These are phyloP conservation scores for Chymomyza costata DNA, from an alignment of 1,140 invertebrate genomes.

Conservation along the genomic window DNA sequence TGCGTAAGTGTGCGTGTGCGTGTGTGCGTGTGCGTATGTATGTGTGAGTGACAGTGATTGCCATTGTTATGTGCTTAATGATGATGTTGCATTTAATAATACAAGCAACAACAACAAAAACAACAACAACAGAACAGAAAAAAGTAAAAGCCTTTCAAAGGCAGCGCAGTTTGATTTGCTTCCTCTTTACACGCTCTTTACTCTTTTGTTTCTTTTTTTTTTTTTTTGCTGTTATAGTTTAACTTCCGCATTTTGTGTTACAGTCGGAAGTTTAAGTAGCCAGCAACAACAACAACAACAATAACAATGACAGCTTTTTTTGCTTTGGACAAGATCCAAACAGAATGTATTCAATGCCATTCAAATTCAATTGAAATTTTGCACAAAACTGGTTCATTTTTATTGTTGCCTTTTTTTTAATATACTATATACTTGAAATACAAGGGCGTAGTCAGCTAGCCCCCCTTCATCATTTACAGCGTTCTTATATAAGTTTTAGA, in stretches of 20 bases:
- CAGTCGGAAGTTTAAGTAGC: conserved; percentile 69
- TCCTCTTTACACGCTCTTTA: too few species aligned
- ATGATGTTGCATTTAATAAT: conserved; percentile 69
- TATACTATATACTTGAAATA: too few species aligned
- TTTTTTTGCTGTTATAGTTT: conserved; percentile 42
- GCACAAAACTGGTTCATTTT: conserved; percentile 55
- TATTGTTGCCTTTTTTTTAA: conserved; percentile 14
- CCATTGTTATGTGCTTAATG: conserved; percentile 69
- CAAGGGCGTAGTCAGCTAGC: too few species aligned
- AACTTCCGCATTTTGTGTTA: too few species aligned
- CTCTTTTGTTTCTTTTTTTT: conserved; percentile 7
- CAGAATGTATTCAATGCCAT: conserved; percentile 41
- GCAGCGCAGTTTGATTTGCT: conserved; percentile 26
- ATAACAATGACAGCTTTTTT: conserved; percentile 14
- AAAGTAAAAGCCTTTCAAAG: conserved; percentile 50
- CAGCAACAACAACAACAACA: conserved; percentile 22
- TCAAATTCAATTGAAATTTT: conserved; percentile 62
- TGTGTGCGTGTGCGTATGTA: conserved; percentile 3
- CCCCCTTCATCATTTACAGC: too few species aligned
- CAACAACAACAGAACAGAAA: conserved; percentile 4
- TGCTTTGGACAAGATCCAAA: conserved; percentile 18
- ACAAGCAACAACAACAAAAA: conserved; percentile 32
- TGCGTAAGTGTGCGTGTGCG: conserved; percentile 1
- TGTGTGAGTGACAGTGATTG: conserved; percentile 24
- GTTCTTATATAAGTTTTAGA: too few species aligned